A percentile compares a stretch with the other conserved stretches of the same genome.
phyloP scores from a whole-genome alignment of 2,797 vertebrate species.

The Leptoclinus maculatus region DNA sequence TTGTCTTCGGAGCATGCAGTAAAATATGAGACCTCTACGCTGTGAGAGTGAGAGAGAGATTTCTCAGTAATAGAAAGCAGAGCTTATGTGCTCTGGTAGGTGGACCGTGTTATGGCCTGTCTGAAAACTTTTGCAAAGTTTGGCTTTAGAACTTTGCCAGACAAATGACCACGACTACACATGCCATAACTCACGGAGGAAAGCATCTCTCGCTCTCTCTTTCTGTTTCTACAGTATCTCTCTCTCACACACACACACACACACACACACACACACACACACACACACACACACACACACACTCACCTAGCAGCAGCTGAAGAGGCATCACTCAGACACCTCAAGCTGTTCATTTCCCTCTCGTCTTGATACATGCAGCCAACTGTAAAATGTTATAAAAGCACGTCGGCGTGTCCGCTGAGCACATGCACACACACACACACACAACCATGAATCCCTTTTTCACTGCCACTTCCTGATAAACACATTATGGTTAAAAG shows the following conservation, averaged over 20 bases:
- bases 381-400: constrained; percentile 69
- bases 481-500: constrained; percentile 44
- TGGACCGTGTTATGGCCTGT: constrained; percentile 78
- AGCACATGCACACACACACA: constrained; percentile 8
- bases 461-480: constrained; percentile 18
- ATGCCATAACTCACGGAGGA: constrained; percentile 60
- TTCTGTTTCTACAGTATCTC: constrained; percentile 22
- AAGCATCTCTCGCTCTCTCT: constrained; percentile 30
- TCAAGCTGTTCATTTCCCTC: constrained; percentile 72
- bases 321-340: constrained; percentile 64
- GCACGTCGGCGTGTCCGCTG: constrained; percentile 30
- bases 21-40: constrained; percentile 32
- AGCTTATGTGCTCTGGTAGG: constrained; percentile 72
- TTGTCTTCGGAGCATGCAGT: constrained; percentile 45
- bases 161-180: constrained; percentile 60
- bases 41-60: constrained; percentile 28
- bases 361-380: constrained; percentile 64
- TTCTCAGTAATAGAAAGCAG: constrained; percentile 64
- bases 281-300: constrained; percentile 13
- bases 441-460: not conserved
- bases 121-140: constrained; percentile 74
- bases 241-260: not conserved
- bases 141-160: constrained; percentile 68
- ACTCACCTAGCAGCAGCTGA: constrained; percentile 48
- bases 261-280: constrained; percentile 13